Conservation (phyloP, 2,888 invertebrate genomes). For the Trichopria drosophilae region DNA sequence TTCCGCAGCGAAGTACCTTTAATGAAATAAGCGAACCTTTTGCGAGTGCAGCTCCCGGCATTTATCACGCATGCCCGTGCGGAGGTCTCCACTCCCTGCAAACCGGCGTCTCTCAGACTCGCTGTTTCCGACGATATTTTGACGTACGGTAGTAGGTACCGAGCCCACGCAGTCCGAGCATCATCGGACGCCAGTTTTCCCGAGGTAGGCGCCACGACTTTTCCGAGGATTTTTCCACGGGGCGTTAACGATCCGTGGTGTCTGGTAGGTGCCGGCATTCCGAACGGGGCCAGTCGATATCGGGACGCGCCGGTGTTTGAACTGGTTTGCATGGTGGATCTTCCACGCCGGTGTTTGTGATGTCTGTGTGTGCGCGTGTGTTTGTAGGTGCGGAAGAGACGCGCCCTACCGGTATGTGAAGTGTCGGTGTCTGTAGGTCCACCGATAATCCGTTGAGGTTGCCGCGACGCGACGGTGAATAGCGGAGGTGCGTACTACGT, state of each 20-base stretch:
- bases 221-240: slow-evolving; percentile 4
- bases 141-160: slow-evolving; percentile 47
- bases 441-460: too few relatives aligned
- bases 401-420: neutral
- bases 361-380: neutral
- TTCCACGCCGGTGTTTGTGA: neutral
- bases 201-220: slow-evolving; percentile 15
- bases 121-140: slow-evolving; percentile 39
- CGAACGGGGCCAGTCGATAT: slow-evolving; percentile 47
- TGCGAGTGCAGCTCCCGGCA: slow-evolving; percentile 7
- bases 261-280: neutral
- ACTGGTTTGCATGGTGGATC: neutral
- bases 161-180: slow-evolving; percentile 34
- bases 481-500: too few relatives aligned
- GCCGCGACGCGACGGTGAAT: too few relatives aligned
- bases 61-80: slow-evolving; percentile 48
- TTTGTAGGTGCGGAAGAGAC: neutral
- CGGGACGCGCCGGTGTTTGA: slow-evolving; percentile 15
- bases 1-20: too few relatives aligned
- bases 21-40: neutral
- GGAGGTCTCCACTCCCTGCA: slow-evolving; percentile 30
- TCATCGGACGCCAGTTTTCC: slow-evolving; percentile 6
- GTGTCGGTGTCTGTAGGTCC: slow-evolving; percentile 4
- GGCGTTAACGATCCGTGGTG: neutral
- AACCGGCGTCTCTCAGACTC: slow-evolving; percentile 23